phyloP scores from a whole-genome alignment of 2,113 vertebrate species.

The Oostethus manadensis region DNA sequence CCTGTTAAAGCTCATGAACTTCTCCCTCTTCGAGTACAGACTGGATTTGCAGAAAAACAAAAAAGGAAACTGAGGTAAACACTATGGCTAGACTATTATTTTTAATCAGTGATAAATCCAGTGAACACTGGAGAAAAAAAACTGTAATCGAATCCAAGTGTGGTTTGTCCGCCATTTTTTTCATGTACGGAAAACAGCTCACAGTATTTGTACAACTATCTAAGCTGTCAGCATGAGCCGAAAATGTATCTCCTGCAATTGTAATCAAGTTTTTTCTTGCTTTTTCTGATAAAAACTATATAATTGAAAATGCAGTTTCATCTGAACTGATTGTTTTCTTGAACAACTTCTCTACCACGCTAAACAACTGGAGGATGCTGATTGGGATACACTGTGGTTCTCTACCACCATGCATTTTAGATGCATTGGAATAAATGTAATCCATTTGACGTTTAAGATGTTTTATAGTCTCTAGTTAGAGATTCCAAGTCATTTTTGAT shows the following conservation, averaged over 20 bases:
- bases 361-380: background rate
- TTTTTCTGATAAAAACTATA: no score
- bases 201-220: background rate
- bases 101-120: background rate
- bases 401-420: no score
- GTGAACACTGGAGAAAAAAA: background rate
- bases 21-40: constrained; percentile 67
- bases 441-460: no score
- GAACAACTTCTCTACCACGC: background rate
- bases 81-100: background rate
- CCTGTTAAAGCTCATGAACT: constrained; percentile 58
- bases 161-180: background rate
- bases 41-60: constrained; percentile 49
- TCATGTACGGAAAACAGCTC: background rate
- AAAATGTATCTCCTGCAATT: no score
- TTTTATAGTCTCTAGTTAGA: no score
- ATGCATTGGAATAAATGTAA: no score
- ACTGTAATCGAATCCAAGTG: background rate
- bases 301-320: no score
- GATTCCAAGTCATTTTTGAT: no score
- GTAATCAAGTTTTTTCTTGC: no score
- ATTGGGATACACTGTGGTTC: no score
- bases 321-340: no score
- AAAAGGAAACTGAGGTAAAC: constrained; percentile 14
- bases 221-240: no score